Evolutionary conservation across 2,113 vertebrate genomes (phyloP), one percentile per base, ranked within the genome.

Genomic region (Hylia prasina): DNA sequence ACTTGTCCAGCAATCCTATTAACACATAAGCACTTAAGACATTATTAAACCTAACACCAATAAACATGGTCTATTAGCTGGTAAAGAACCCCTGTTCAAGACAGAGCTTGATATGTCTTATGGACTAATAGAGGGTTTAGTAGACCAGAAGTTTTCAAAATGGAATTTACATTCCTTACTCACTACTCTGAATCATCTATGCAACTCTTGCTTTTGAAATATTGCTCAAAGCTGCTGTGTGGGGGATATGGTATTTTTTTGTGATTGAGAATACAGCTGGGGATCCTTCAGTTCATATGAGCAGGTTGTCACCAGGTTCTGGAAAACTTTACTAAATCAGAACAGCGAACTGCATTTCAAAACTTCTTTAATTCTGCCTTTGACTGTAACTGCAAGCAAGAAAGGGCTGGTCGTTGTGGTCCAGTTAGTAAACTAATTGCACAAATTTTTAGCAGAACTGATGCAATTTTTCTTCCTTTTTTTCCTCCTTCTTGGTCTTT

Each of bases 341-440:
- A 94, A 50, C 64, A 79, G 37, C 50, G 73, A 93, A 90, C 57
- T 92, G 24, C 37, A 45, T 95, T 97, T 97, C 81, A 93, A 96
- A 95, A 95, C 31, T 28, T 75, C 48, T 31, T 84, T 65, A 89
- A 51, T 82, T 56, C 66, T n/a, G 27, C n/a, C 66, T 80, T 93
- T 93, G 56, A 75, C 80, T 53, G 8, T 66, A 93, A 90, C 25
- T 90, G 56, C 39, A 75, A 68, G 28, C 35, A 70, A 82, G 75
- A 92, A 87, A 66, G 47, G 16, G n/a, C 9, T 13, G 30, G 6
- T 94, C 88, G 50, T 85, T 96, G 68, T 83, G 66, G 83, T 93
- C 63, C 85, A 44, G 75, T 97, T 97, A 93, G 96, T 93, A 89
- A 97, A 95, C 27, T 77, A 79, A 61, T 96, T 97, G 70, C 65